These are phyloP conservation scores for Percopsis transmontana DNA, from an alignment of 2,113 vertebrate genomes.

Conservation along the genomic window DNA sequence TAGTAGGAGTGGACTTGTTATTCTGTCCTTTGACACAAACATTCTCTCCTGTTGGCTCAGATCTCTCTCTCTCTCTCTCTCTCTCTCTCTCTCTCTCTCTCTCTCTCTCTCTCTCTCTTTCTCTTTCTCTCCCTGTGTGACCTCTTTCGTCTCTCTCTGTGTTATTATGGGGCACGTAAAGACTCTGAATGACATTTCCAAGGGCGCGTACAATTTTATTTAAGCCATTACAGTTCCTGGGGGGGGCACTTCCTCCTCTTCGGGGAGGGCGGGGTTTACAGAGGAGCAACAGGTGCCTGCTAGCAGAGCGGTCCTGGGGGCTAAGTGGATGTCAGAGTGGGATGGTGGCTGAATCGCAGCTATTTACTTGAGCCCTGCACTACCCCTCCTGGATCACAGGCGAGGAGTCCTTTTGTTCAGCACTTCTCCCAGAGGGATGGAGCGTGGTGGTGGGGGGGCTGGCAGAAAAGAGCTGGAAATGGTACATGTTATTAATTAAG, in stretches of 20 bases:
- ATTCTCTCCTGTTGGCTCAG: slow-evolving; percentile 10
- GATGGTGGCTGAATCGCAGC: slow-evolving; percentile 71
- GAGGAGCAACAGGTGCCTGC: slow-evolving; percentile 80
- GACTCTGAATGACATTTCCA: slow-evolving; percentile 46
- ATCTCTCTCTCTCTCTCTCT: not conserved
- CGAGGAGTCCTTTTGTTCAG: slow-evolving; percentile 28
- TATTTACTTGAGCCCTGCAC: slow-evolving; percentile 76
- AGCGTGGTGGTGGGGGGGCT: slow-evolving; percentile 1
- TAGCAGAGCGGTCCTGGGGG: slow-evolving; percentile 71
- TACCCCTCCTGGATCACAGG: slow-evolving; percentile 41
- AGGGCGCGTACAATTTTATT: slow-evolving; percentile 63
- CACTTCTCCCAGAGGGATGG: slow-evolving; percentile 46
- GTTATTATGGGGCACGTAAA: slow-evolving; percentile 51
- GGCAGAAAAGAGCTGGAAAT: slow-evolving; percentile 35
- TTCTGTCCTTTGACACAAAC: slow-evolving; percentile 37
- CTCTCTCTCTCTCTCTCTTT: slow-evolving; percentile 20
- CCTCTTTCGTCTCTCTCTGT: slow-evolving; percentile 28
- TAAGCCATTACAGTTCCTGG: slow-evolving; percentile 62
- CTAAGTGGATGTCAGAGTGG: slow-evolving; percentile 72
- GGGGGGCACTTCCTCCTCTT: slow-evolving; percentile 66
- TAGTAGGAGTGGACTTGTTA: too few relatives aligned
- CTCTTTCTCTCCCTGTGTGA: not conserved
- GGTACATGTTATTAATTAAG: slow-evolving; percentile 74
- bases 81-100: slow-evolving; percentile 5
- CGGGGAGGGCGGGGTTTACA: slow-evolving; percentile 67